phyloP scores from a whole-genome alignment of 2,888 invertebrate species.

The Oeneis ivallda region DNA sequence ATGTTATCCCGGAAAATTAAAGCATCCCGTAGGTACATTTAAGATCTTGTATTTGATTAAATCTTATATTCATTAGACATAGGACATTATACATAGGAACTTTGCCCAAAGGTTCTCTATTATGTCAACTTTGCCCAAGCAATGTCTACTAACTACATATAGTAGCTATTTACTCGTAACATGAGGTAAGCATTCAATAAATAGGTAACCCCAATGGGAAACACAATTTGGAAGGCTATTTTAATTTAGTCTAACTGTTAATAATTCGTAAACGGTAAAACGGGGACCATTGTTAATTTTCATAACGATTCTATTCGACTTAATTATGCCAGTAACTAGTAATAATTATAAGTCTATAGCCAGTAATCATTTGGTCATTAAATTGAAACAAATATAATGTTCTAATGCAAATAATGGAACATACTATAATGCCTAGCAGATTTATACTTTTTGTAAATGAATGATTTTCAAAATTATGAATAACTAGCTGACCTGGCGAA shows the following conservation, averaged over 20 bases:
- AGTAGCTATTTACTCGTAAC: background rate
- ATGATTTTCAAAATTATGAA: no score
- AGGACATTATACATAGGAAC: no score
- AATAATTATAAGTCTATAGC: no score
- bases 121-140: background rate
- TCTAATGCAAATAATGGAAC: no score
- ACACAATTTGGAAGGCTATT: conserved; percentile 21
- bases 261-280: conserved; percentile 1
- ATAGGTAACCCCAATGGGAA: conserved; percentile 11
- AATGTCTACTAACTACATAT: background rate
- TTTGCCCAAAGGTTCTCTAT: no score
- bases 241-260: conserved; percentile 15
- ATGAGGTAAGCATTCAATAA: background rate
- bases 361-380: background rate
- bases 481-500: no score
- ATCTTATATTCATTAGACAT: no score
- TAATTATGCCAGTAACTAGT: background rate
- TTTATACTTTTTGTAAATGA: no score
- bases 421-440: no score
- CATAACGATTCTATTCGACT: background rate
- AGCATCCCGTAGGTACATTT: no score
- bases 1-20: no score
- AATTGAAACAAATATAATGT: background rate
- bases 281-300: background rate
- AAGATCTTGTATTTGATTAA: no score